Evolutionary conservation across 2,113 vertebrate genomes (phyloP), one percentile per base, ranked within the genome.

Genomic region (Plecturocebus donacophilus): DNA sequence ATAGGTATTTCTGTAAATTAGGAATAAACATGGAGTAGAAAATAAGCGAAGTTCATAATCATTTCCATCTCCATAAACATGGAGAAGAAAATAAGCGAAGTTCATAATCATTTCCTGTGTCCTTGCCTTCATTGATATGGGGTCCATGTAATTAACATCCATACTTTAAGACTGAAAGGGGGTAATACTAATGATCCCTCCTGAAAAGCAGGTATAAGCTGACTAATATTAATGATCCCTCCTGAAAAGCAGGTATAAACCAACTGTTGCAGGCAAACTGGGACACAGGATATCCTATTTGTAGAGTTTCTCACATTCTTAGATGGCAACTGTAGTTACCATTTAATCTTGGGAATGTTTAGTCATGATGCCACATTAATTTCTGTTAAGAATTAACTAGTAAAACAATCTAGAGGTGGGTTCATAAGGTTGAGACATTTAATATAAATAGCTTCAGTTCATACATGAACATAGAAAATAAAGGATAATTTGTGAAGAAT

Each of bases 301-400:
- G 54, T 71, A 71, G 30, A 94, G 13, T 16, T 42, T 13, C 70
- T 92, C 79, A 87, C 21, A 40, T 84, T 97, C 61, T 32, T 84
- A 95, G 13, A 87, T 95, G 70, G 58, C 19, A 91, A 13, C 20
- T 75, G 30, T 38, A 70, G 52, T 95, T 93, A 85, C 20, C 10
- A 61, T 45, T 97, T 97, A 52, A 91, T 93, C 68, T 91, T 94
- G 71, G 58, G 23, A 94, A 47, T 80, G 13, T 92, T 98, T 94
- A 87, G 66, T 95, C 81, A 85, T n/a, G 35, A 52, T 87, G 68
- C n/a, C 42, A 64, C 90, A 76, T 86, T 93, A 58, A 95, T 94
- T 90, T 97, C 64, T 73, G 4, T 71, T 73, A 90, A 90, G 38
- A 82, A 27, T 64, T 86, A 54, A 71, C 35, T 93, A 19, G 11